A percentile compares a stretch with the other conserved stretches of the same genome.
phyloP scores from a whole-genome alignment of 2,888 invertebrate genomes.

The Apamea sordens region DNA sequence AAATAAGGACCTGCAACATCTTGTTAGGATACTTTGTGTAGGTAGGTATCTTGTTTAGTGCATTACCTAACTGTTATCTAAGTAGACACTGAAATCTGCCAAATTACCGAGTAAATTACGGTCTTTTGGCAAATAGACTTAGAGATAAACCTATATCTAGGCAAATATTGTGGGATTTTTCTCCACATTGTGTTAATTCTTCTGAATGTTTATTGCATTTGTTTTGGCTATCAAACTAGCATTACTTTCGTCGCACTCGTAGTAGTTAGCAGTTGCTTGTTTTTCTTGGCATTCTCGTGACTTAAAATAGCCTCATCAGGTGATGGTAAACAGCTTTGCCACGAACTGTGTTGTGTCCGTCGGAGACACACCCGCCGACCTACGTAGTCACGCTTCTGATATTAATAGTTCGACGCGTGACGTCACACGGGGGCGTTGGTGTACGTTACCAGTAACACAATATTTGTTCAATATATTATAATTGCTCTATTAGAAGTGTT shows the following conservation, averaged over 20 bases:
- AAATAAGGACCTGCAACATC: constrained; percentile 18
- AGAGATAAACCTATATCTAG: constrained; percentile 12
- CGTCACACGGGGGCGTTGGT: constrained; percentile 68
- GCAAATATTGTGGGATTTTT: constrained; percentile 15
- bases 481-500: constrained; percentile 58
- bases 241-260: constrained; percentile 14
- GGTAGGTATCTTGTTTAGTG: background rate
- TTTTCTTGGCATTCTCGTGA: constrained; percentile 59
- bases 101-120: constrained; percentile 1
- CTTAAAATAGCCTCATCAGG: constrained; percentile 77
- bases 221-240: constrained; percentile 33
- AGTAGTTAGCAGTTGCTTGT: constrained; percentile 26
- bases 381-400: constrained; percentile 71
- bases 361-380: constrained; percentile 85
- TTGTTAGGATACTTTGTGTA: constrained; percentile 1
- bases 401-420: constrained; percentile 72
- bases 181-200: constrained; percentile 17
- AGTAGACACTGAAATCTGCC: constrained; percentile 3
- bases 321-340: constrained; percentile 71
- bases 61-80: background rate
- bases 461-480: constrained; percentile 64
- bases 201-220: constrained; percentile 21
- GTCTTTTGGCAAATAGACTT: constrained; percentile 15
- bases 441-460: constrained; percentile 47
- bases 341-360: constrained; percentile 70